Conservation (phyloP, 1,140 invertebrate genomes). For the Frieseomelitta varia region DNA sequence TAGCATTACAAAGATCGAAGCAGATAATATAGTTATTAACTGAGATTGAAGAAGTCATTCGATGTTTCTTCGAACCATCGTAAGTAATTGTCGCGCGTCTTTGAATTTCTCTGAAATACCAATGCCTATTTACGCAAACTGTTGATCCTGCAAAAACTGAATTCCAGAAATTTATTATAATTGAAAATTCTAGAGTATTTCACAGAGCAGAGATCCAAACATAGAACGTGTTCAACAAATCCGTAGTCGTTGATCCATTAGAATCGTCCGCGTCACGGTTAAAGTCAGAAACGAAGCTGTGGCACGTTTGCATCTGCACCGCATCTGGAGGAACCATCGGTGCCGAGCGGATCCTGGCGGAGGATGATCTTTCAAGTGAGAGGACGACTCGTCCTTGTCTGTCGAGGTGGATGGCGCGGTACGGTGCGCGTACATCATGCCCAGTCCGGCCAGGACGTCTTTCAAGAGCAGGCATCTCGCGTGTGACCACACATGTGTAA, state of each 20-base stretch:
- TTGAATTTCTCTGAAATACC: not conserved
- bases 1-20: not conserved
- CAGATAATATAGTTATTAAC: not conserved
- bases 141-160: not conserved
- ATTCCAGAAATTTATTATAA: too few relatives aligned
- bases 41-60: not conserved
- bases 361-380: conserved; percentile 68
- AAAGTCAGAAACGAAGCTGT: not conserved
- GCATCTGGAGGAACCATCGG: conserved; percentile 43
- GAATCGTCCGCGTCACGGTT: not conserved
- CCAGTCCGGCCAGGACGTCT: conserved; percentile 33
- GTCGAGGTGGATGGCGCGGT: conserved; percentile 42
- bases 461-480: conserved; percentile 64
- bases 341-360: conserved; percentile 29
- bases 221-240: not conserved
- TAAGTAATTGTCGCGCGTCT: not conserved
- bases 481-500: conserved; percentile 68
- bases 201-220: not conserved
- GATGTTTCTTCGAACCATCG: not conserved
- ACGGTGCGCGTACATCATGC: conserved; percentile 53
- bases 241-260: not conserved
- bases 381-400: conserved; percentile 64
- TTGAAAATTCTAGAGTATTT: not conserved
- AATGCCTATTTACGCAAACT: not conserved
- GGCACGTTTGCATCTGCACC: not conserved